Evolutionary conservation across 2,888 invertebrate genomes (phyloP), one percentile per base, ranked within the genome.

Genomic region (Phlogophora meticulosa): DNA sequence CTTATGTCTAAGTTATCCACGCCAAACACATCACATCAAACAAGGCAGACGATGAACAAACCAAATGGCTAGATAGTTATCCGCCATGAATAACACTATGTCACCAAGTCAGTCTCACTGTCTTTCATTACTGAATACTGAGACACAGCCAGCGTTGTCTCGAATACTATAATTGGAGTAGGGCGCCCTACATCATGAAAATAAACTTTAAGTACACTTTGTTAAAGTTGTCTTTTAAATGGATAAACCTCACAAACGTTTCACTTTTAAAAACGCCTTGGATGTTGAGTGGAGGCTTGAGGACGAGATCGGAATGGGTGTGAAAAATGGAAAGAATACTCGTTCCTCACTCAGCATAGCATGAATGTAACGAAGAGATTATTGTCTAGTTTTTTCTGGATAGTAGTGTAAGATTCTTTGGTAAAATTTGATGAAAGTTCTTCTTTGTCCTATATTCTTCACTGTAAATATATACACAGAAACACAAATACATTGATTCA

Each of bases 201-300:
- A 42, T 51, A 66, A 76, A 85, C 86, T 75, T 71, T 89, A 86
- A 59, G 9, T 0, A 4, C 28, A 17, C 11, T 7, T 0, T 0
- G 0, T 15, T 82, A 87, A 67, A 72, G 85, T 85, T 76, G 60
- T 43, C 76, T 79, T 83, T 88, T 42, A 49, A 70, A 62, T 69
- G 71, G 10, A 11, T 2, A 20, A n/a, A 48, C 52, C 53, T 51
- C 64, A 81, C 82, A 83, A 88, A 88, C 87, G 86, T 88, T 88
- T 89, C 88, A 86, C 88, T 91, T 90, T 90, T 87, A 85, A 90
- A 91, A 91, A 88, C 85, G 86, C 88, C 89, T 81, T 70, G 68
- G 72, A 83, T 78, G 80, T 77, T 52, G 78, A 85, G 87, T 80
- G 83, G 79, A 85, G 82, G 76, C 87, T 88, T 82, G 85, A 89